Base-by-base conservation (phyloP, 2,888 invertebrate genomes). In the Spisula subtruncata region DNA sequence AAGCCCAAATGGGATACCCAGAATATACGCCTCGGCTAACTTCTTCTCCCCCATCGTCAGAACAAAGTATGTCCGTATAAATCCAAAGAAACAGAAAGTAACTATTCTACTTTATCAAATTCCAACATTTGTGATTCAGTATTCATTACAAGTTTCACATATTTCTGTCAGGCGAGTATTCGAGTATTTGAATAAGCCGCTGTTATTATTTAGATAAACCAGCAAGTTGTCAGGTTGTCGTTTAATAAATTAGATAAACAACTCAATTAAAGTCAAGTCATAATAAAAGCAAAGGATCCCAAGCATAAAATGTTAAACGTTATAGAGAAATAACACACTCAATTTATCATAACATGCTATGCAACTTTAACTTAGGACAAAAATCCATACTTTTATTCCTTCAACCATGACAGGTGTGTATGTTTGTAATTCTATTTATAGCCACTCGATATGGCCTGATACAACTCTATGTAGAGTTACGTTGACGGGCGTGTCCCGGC, bases 1-100 rank as follows among this genome's bases (percentile, higher is more conserved):
- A n/a, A 92, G 83, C 79, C 92, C 92, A 79, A 92, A 92, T 1
- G 92, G 91, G 41, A 92, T 90, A 18, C 91, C 92, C 46, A 91
- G 71, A 60, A 92, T 92, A 66, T 92, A 92, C 18, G 92, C 92
- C 80, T 92, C 92, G 0, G 91, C 91, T 54, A 92, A 81, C 85
- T 89, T 90, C 87, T 91, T 92, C 80, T 91, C 91, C 41, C 86
- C 88, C 91, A 91, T 91, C 0, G 41, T 83, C 48, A 25, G 60
- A 66, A 25, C 25, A 25, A 25, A 10, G 12, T 51, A 32, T 8
- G 48, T 20, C 25, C 5, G 81, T 81, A 25, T 66, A 25, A n/a
- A 25, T 25, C 60, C 60, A 25, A 12, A 66, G 60, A 66, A 66
- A 66, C 60, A n/a, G 56, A 56, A 14, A n/a, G 56, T 56, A n/a